phyloP scores from a whole-genome alignment of 2,888 invertebrate genomes.

The Sesia apiformis region DNA sequence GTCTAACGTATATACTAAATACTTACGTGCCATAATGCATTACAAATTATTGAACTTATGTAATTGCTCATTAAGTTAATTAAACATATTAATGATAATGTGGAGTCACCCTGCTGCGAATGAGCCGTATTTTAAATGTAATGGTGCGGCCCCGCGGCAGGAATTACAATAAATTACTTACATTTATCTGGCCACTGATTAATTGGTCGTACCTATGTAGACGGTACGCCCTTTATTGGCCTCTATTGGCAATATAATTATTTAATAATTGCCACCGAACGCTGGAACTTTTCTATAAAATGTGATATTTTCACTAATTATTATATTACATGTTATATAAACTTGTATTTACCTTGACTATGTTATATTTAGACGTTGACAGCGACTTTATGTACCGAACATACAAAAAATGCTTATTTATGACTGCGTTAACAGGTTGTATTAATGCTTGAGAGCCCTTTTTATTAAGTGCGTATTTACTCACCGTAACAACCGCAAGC shows the following conservation, averaged over 20 bases:
- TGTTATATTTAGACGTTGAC: too few species aligned
- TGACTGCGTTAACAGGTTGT: constrained; percentile 25
- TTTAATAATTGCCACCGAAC: background rate
- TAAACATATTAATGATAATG: background rate
- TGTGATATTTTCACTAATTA: too few species aligned
- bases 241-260: background rate
- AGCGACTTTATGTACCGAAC: too few species aligned
- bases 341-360: too few species aligned
- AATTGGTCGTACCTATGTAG: constrained; percentile 41
- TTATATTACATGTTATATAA: too few species aligned
- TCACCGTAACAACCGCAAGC: constrained; percentile 6
- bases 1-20: too few species aligned
- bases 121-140: constrained; percentile 59
- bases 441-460: constrained; percentile 3
- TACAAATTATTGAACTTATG: too few species aligned
- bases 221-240: constrained; percentile 12
- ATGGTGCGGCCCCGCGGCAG: constrained; percentile 45
- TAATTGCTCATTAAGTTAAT: too few species aligned
- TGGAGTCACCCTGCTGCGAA: constrained; percentile 19
- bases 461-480: background rate
- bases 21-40: too few species aligned
- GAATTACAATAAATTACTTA: constrained; percentile 57
- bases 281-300: too few species aligned
- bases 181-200: constrained; percentile 57
- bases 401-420: constrained; percentile 17